Base-by-base conservation (phyloP, 64 coral and sea anemone genomes). In the Astreopora myriophthalma region DNA sequence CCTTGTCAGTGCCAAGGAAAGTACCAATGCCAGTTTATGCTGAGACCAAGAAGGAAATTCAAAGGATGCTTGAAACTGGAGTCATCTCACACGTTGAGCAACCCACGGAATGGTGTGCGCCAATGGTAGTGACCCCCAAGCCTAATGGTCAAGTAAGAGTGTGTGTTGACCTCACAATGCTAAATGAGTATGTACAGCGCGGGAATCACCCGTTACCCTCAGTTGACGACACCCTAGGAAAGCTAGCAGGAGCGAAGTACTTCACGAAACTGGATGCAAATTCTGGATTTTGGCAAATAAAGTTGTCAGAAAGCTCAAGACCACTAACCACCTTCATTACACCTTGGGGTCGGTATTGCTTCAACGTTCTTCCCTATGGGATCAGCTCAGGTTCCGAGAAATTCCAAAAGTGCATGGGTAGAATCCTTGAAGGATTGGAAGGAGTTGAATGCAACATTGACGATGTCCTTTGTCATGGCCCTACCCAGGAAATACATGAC, bases 1-100 rank as follows among this genome's bases (percentile, higher is more conserved):
- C 74, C 19, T 16, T 94, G 30, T 35, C 74, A 60, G 86, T 89
- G 22, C 92, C 92, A 71, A 80, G 85, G 88, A 88, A 94, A 73
- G 92, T 94, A 17, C 86, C 92, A 26, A 76, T 89, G 40, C 86
- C 86, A 72, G 49, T 94, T 1, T 87, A 71, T 27, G 9, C 22
- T 19, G 37, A 87, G 3, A 33, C 42, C 12, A 72, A 87, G 23
- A 13, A 72, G 6, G 65, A 72, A 49, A 49, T 87, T 25, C 32
- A 42, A 39, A 36, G 37, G 11, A 71, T 72, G n/a, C 16, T 20
- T 30, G 68, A 86, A 61, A 32, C 1, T 34, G 66, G 39, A 36
- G 84, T 70, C 5, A 86, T 86, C 2, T 69, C 84, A n/a, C 39
- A 27, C 34, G 84, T 86, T 12, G 66, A 67, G 2, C 30, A 23